A percentile compares a stretch with the other conserved stretches of the same genome.
These are phyloP conservation scores for Mus minutoides DNA, from an alignment of 2,797 vertebrate genomes.

Conservation along the genomic window DNA sequence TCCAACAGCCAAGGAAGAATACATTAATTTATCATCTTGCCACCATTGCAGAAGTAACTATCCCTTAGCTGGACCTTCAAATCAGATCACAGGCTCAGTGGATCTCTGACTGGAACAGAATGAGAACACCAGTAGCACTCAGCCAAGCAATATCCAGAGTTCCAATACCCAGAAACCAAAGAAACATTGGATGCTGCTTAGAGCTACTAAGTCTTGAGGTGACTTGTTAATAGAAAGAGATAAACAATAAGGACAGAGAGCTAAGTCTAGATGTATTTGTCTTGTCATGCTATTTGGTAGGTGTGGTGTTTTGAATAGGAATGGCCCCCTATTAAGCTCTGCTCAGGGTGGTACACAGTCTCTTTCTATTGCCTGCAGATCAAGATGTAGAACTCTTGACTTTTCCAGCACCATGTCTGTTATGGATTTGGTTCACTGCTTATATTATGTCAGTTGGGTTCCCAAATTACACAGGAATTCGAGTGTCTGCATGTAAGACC, in stretches of 20 bases:
- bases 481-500: not conserved
- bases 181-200: not conserved
- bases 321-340: not conserved
- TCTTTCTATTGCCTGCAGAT: not conserved
- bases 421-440: not conserved
- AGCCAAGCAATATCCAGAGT: not conserved
- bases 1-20: not conserved
- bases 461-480: not conserved
- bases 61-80: not conserved
- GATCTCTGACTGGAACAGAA: not conserved
- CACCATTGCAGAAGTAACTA: not conserved
- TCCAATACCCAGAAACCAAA: not conserved
- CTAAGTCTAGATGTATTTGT: not conserved
- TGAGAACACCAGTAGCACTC: not conserved
- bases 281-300: not conserved
- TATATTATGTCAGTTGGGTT: not conserved
- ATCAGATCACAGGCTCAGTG: not conserved
- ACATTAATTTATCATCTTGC: not conserved
- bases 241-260: not conserved
- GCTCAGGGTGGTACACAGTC: not conserved
- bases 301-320: not conserved
- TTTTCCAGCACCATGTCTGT: not conserved
- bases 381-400: not conserved
- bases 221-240: not conserved
- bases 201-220: not conserved